phyloP scores from a whole-genome alignment of 2,113 vertebrate genomes.

The Steatornis caripensis region DNA sequence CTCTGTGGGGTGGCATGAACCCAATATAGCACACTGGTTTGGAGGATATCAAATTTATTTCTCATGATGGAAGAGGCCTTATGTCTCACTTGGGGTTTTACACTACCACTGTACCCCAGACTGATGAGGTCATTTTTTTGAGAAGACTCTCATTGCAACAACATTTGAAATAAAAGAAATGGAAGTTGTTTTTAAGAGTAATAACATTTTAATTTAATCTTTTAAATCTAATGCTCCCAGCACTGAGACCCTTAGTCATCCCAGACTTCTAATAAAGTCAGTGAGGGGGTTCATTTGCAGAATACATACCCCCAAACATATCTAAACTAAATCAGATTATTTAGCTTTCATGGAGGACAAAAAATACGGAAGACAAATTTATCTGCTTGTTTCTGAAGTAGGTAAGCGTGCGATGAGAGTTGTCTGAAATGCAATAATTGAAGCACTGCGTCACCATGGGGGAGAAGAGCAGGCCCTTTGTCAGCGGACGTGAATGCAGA shows the following conservation, averaged over 20 bases:
- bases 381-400: background rate
- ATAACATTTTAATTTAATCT: constrained; percentile 54
- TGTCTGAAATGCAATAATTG: background rate
- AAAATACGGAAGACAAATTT: background rate
- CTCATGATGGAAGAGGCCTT: background rate
- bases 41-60: constrained; percentile 24
- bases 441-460: background rate
- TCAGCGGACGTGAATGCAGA: background rate
- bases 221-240: constrained; percentile 9
- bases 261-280: background rate
- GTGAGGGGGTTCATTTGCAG: background rate
- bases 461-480: background rate
- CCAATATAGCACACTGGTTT: background rate
- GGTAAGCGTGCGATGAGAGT: background rate
- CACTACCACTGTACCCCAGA: background rate
- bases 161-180: constrained; percentile 32
- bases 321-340: background rate
- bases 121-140: constrained; percentile 1
- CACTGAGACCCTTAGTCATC: background rate
- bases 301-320: background rate
- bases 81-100: background rate
- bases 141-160: background rate
- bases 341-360: background rate
- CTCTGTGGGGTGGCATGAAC: background rate
- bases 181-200: constrained; percentile 18